A percentile compares a stretch with the other conserved stretches of the same genome.
phyloP scores from a whole-genome alignment of 2,888 invertebrate species.

The Stenurella melanura region DNA sequence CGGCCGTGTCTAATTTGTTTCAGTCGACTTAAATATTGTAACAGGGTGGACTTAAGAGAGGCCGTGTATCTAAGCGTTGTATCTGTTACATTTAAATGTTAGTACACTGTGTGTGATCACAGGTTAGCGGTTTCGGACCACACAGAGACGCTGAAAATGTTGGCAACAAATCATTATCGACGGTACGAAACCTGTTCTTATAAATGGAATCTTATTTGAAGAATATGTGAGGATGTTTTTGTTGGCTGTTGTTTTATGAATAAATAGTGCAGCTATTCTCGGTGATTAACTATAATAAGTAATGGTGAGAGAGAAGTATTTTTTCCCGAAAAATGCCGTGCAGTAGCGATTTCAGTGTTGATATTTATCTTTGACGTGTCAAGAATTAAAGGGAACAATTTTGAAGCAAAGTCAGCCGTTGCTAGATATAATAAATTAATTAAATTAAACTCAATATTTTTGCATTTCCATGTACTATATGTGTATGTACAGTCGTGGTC shows the following conservation, averaged over 20 bases:
- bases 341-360: no score
- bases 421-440: no score
- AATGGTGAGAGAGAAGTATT: not conserved
- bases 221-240: conserved; percentile 50
- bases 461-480: no score
- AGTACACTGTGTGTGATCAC: conserved; percentile 62
- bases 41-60: conserved; percentile 37
- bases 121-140: conserved; percentile 61
- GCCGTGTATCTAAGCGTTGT: conserved; percentile 59
- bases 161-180: conserved; percentile 65
- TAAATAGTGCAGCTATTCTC: not conserved
- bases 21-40: not conserved
- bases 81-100: conserved; percentile 63
- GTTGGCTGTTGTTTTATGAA: conserved; percentile 27
- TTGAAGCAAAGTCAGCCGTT: no score
- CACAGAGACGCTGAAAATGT: conserved; percentile 61
- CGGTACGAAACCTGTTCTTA: conserved; percentile 62
- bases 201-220: conserved; percentile 53
- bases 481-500: no score
- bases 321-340: no score
- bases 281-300: not conserved
- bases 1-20: conserved; percentile 1
- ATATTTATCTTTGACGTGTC: no score
- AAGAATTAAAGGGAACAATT: no score
- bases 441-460: no score